Evolutionary conservation across 2,888 invertebrate species (phyloP), one percentile per base, ranked within the genome.

Genomic region (Congeria kusceri): DNA sequence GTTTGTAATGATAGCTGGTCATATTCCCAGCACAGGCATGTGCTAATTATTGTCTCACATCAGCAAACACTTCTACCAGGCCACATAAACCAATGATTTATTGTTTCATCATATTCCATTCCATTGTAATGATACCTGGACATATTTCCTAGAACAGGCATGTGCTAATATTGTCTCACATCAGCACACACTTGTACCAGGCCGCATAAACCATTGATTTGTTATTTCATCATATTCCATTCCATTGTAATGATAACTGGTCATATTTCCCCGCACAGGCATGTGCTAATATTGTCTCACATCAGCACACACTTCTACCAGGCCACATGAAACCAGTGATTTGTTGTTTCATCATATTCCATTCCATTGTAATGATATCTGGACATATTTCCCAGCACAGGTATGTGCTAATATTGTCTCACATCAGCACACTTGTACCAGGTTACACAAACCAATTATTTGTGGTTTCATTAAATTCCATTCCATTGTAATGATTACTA

Each of bases 251-350:
- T 9, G 49, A 20, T 49, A 20, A 5, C 5, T 49, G 49, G 49
- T 15, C 49, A 49, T 49, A 15, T 49, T 49, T 49, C 49, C 49
- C 49, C 4, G 49, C 49, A 49, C 49, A 49, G 49, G 49, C 49
- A 64, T 64, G 64, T 64, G 64, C 64, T 47, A 64, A 64, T 64
- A 9, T 25, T 29, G 23, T 15, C 9, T 23, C 20, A 29, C 47
- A 66, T 73, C 66, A 73, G 47, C 73, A 61, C 65, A 65, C 28
- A 53, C 62, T 53, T 39, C 62, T 74, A 61, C 67, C 13, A 74
- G 56, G 20, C 13, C 62, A 64, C 20, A 56, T 15, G n/a, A 27
- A 1, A 70, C 49, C 49, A 49, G 5, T 49, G 5, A 5, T 15
- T 49, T 20, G 49, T 20, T 20, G 49, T 4, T 49, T 5, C 18